A percentile compares a stretch with the other conserved stretches of the same genome.
phyloP scores from a whole-genome alignment of 1,140 invertebrate genomes.

The Nasonia vitripennis region DNA sequence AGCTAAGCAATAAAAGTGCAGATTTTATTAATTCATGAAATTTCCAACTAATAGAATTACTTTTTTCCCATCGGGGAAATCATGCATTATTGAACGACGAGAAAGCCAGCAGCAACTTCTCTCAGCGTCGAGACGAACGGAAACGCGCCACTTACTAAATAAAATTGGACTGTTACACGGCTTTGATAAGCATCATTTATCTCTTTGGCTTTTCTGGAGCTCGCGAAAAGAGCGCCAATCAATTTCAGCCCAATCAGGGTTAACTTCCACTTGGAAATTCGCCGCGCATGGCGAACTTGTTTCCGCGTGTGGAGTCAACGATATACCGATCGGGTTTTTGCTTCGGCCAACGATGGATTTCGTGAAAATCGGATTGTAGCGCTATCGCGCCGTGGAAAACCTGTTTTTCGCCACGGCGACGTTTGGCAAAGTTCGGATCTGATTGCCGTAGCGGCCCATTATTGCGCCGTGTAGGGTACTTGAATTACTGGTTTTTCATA shows the following conservation, averaged over 20 bases:
- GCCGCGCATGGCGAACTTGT: neutral
- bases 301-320: conserved; percentile 27
- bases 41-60: neutral
- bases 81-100: neutral
- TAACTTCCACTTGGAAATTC: neutral
- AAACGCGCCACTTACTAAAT: conserved; percentile 14
- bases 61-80: neutral
- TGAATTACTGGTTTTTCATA: conserved; percentile 14
- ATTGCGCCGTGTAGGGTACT: neutral
- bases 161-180: conserved; percentile 34
- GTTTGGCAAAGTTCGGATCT: neutral
- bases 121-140: neutral
- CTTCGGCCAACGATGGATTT: conserved; percentile 37
- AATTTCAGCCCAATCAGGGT: conserved; percentile 43
- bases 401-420: conserved; percentile 23
- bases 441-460: neutral
- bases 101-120: neutral
- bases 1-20: neutral
- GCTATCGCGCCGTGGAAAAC: neutral
- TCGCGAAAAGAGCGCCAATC: neutral
- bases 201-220: neutral
- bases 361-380: conserved; percentile 30
- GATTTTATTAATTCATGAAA: neutral
- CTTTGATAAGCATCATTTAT: conserved; percentile 44
- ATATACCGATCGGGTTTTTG: conserved; percentile 11